Evolutionary conservation across 2,797 vertebrate species (phyloP).

Genomic region (Choloepus didactylus): DNA sequence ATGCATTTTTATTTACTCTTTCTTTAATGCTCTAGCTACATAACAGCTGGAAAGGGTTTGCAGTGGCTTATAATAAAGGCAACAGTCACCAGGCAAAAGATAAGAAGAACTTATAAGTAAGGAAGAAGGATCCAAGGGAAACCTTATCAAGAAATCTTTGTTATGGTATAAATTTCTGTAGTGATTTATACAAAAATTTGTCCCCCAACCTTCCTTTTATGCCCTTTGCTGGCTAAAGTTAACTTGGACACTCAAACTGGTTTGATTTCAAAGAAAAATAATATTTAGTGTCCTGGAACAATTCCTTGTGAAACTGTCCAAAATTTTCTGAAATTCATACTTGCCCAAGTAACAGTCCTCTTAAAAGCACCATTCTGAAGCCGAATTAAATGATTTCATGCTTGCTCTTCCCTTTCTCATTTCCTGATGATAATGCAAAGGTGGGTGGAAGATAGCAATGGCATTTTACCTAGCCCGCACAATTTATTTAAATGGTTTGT

Average conservation of each 20-base stretch:
- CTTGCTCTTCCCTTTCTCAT: not conserved
- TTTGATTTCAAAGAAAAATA: slow-evolving; percentile 3
- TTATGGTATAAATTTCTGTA: slow-evolving; percentile 27
- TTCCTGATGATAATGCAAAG: not conserved
- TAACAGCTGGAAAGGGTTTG: not conserved
- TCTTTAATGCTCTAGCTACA: not conserved
- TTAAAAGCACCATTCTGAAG: not conserved
- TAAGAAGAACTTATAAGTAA: slow-evolving; percentile 47
- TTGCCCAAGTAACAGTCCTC: not conserved
- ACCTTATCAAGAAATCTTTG: slow-evolving; percentile 63
- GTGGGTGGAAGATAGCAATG: not conserved
- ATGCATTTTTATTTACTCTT: not conserved
- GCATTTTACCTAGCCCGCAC: not conserved
- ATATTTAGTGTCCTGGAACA: not conserved
- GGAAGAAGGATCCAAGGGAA: not conserved
- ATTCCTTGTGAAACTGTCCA: slow-evolving; percentile 28
- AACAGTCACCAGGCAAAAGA: slow-evolving; percentile 50
- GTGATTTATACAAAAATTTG: slow-evolving; percentile 25
- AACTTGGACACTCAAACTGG: slow-evolving; percentile 43
- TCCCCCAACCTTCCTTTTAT: not conserved
- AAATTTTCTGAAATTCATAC: slow-evolving; percentile 34
- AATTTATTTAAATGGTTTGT: not conserved
- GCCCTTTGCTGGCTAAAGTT: not conserved
- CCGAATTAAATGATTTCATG: slow-evolving; percentile 22
- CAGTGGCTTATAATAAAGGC: slow-evolving; percentile 17